These are phyloP conservation scores for Delia radicum DNA, from an alignment of 1,140 invertebrate genomes.

Conservation along the genomic window DNA sequence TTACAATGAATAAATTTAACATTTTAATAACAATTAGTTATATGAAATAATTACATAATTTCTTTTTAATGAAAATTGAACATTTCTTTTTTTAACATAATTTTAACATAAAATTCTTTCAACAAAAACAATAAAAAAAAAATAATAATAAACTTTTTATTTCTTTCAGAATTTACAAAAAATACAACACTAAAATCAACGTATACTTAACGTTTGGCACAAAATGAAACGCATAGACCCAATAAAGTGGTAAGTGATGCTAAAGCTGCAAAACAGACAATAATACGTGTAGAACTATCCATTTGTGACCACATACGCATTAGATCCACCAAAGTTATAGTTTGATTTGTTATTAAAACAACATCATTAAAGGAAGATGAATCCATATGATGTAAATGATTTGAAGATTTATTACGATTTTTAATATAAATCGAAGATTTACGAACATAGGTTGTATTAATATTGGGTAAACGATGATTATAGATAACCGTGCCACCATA, in stretches of 20 bases:
- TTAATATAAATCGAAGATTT: conserved; percentile 28
- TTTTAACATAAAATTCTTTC: background rate
- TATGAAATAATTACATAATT: conserved; percentile 27
- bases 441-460: conserved; percentile 10
- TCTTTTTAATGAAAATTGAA: too few relatives aligned
- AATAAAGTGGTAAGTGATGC: conserved; percentile 1
- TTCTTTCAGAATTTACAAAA: too few relatives aligned
- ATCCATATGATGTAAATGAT: background rate
- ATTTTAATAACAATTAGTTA: background rate
- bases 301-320: conserved; percentile 28
- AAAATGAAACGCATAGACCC: conserved; percentile 6
- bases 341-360: conserved; percentile 25
- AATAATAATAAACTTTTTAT: background rate
- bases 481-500: conserved; percentile 23
- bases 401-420: background rate
- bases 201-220: background rate
- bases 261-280: conserved; percentile 12
- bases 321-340: conserved; percentile 27
- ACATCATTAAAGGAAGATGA: background rate
- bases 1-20: background rate
- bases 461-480: conserved; percentile 23
- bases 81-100: background rate
- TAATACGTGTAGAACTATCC: conserved; percentile 13
- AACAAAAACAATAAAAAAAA: conserved; percentile 9
- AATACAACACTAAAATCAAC: background rate